Percentiles rank a stretch among this genome's conserved stretches.
These are phyloP conservation scores for Aquatica leii DNA, from an alignment of 2,888 invertebrate species.

Conservation along the genomic window DNA sequence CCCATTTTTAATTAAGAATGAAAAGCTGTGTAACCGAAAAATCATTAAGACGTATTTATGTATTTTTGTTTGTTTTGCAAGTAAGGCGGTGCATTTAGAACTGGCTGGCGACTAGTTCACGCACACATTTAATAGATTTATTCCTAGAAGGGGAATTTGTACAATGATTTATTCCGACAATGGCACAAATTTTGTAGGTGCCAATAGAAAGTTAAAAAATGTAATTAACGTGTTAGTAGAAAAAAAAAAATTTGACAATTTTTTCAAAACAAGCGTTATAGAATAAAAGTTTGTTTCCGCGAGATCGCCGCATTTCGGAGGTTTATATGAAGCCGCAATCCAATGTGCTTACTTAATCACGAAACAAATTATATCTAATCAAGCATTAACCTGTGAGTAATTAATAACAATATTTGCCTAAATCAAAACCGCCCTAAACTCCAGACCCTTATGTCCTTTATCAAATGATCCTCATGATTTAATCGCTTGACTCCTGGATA, in stretches of 20 bases:
- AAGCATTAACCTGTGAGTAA: constrained; percentile 30
- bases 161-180: constrained; percentile 4
- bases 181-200: not conserved
- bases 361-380: constrained; percentile 22
- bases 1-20: constrained; percentile 36
- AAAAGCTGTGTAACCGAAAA: constrained; percentile 32
- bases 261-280: constrained; percentile 6
- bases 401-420: constrained; percentile 30
- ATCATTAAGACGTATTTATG: constrained; percentile 35
- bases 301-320: constrained; percentile 29
- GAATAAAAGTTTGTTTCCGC: constrained; percentile 33
- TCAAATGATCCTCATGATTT: constrained; percentile 18
- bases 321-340: constrained; percentile 26
- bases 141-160: constrained; percentile 26
- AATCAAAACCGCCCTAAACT: constrained; percentile 36
- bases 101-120: constrained; percentile 41
- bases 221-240: not conserved
- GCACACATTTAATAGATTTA: constrained; percentile 34
- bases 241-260: constrained; percentile 4
- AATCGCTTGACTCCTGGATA: constrained; percentile 32
- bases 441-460: constrained; percentile 33
- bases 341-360: constrained; percentile 33
- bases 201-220: not conserved
- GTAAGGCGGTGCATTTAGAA: constrained; percentile 46
- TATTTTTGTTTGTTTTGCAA: constrained; percentile 42